Percentiles rank a stretch among this genome's conserved stretches.
Conservation (phyloP, 1,140 invertebrate genomes). For the Drosophila guanche region DNA sequence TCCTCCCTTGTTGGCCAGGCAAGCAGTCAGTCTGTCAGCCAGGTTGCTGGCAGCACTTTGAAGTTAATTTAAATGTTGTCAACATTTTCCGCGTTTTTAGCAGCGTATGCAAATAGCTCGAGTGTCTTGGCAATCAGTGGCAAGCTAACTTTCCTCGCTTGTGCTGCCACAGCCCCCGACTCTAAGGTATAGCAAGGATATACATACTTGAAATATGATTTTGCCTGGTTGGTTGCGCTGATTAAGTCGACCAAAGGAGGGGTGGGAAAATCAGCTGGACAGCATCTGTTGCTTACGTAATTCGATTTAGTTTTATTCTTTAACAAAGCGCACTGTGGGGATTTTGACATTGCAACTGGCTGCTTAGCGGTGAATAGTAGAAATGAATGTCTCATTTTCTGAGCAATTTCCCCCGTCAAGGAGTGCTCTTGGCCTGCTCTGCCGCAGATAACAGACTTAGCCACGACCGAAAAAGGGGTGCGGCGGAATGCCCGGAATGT, state of each 20-base stretch:
- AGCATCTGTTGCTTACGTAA: constrained; percentile 51
- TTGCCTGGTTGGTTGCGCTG: constrained; percentile 35
- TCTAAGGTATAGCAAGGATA: not conserved
- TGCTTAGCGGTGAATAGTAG: constrained; percentile 41
- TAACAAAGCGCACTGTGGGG: constrained; percentile 49
- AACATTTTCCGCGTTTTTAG: constrained; percentile 71
- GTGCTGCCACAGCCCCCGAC: not conserved
- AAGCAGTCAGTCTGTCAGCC: constrained; percentile 31
- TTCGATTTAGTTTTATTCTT: constrained; percentile 64
- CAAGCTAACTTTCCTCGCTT: constrained; percentile 34
- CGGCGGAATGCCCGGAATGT: not conserved
- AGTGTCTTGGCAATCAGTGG: constrained; percentile 60
- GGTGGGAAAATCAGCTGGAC: constrained; percentile 2
- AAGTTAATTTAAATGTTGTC: constrained; percentile 83
- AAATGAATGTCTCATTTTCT: constrained; percentile 54
- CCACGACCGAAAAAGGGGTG: not conserved
- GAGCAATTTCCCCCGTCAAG: constrained; percentile 19
- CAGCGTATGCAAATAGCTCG: constrained; percentile 76
- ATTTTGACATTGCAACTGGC: constrained; percentile 23
- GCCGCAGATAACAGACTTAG: constrained; percentile 21
- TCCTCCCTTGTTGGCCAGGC: constrained; percentile 14
- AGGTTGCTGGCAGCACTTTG: constrained; percentile 72
- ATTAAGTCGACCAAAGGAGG: constrained; percentile 36
- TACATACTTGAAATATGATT: constrained; percentile 34
- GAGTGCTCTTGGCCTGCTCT: constrained; percentile 8